Percentiles rank a stretch among this genome's conserved stretches.
Evolutionary conservation across 2,888 invertebrate species (phyloP).

Genomic region (Limenitis camilla): DNA sequence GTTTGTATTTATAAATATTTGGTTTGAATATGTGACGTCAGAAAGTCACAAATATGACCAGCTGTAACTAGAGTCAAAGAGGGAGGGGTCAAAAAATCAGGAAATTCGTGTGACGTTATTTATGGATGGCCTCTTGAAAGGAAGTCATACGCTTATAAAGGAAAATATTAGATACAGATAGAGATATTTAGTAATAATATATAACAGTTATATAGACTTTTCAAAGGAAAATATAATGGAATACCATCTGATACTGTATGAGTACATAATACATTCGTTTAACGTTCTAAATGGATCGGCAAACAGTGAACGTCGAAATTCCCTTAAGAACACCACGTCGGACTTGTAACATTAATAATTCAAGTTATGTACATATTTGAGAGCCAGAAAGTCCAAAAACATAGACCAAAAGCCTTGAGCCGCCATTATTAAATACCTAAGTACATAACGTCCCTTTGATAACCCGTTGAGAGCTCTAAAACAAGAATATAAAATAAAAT

Average conservation of each 20-base stretch:
- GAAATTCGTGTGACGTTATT: too few species aligned
- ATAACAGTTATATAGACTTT: too few species aligned
- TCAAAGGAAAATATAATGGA: too few species aligned
- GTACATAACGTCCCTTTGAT: constrained; percentile 14
- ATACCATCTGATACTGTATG: background rate
- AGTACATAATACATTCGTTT: background rate
- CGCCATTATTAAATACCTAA: constrained; percentile 16
- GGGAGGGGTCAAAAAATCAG: too few species aligned
- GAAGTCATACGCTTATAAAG: too few species aligned
- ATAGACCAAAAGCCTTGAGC: background rate
- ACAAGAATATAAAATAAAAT: constrained; percentile 10
- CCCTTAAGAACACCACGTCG: constrained; percentile 11
- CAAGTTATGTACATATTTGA: constrained; percentile 24
- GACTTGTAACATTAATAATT: constrained; percentile 22
- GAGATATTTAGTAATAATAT: too few species aligned
- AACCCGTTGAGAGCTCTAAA: constrained; percentile 9
- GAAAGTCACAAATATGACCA: too few species aligned
- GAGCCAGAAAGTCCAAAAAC: constrained; percentile 8
- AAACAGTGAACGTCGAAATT: constrained; percentile 13
- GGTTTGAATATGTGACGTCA: too few species aligned
- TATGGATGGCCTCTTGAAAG: too few species aligned
- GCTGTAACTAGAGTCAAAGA: too few species aligned
- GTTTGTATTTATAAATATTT: too few species aligned
- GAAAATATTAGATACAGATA: too few species aligned
- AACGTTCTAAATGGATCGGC: background rate